Base-by-base conservation (phyloP, 2,888 invertebrate genomes). In the Agrenia bidenticulata region DNA sequence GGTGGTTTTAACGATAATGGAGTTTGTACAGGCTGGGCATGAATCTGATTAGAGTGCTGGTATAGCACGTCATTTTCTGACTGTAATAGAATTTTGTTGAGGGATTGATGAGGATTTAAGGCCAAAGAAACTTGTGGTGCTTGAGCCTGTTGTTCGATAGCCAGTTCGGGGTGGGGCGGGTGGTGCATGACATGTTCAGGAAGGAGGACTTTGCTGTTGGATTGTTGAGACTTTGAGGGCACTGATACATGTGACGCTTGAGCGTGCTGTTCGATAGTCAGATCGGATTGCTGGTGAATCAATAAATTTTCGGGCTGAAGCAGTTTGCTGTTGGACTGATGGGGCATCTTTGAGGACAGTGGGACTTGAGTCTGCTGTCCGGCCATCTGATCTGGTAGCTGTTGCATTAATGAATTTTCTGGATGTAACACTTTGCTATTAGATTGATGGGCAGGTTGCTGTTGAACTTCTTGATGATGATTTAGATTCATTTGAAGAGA, bases 401-500 rank as follows among this genome's bases (percentile, higher is more conserved):
- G 45, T 45, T 45, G 45, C 32, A 32, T 32, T 11, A 11, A 4
- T 7, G 32, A 4, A 11, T 32, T 32, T 32, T 32, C 32, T 32
- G 32, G 11, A 32, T 32, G 5, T 4, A 17, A 5, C 32, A 17
- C 32, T 55, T 55, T 27, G 55, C 24, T 26, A 27, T 55, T 21
- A 5, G 55, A 55, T 27, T 26, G 55, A 27, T 55, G 55, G 27
- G 55, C 5, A 27, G 55, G 32, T 27, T 26, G 32, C n/a, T 55
- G 55, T 26, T 55, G 55, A 55, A 50, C 62, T 51, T 61, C 62
- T 17, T 59, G 61, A 56, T 66, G 64, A 11, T 59, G 55, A 53
- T 68, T 63, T n/a, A 68, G 41, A 54, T 68, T 63, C 19, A 68
- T 49, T 53, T 63, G 71, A 45, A 58, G 37, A 19, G 54, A 19